Percentiles rank a stretch among this genome's conserved stretches.
Conservation (phyloP, 1,140 invertebrate genomes). For the Arctopsyche grandis region DNA sequence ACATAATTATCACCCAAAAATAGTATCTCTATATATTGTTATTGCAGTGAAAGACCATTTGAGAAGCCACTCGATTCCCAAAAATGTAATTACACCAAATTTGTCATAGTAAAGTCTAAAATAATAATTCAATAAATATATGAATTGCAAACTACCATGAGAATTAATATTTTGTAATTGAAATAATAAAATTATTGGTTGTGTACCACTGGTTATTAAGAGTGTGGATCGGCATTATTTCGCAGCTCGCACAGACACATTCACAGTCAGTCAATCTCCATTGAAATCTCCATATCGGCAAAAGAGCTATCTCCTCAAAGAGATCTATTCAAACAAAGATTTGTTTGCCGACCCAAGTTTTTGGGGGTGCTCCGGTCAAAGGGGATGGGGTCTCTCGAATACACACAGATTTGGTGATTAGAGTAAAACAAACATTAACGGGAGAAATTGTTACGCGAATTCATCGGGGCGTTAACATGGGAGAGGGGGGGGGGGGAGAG, state of each 20-base stretch:
- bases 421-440: slow-evolving; percentile 52
- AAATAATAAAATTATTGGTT: not conserved
- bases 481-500: no score
- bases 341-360: slow-evolving; percentile 50
- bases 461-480: slow-evolving; percentile 4
- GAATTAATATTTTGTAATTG: no score
- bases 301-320: slow-evolving; percentile 54
- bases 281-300: slow-evolving; percentile 52
- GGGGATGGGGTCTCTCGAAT: slow-evolving; percentile 31
- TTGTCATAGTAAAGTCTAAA: no score
- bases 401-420: slow-evolving; percentile 48
- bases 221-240: slow-evolving; percentile 6
- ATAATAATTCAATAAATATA: no score
- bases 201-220: not conserved
- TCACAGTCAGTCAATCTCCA: slow-evolving; percentile 34
- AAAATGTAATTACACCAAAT: no score
- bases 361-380: slow-evolving; percentile 33
- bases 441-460: slow-evolving; percentile 46
- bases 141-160: no score
- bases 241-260: not conserved
- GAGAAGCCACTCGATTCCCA: no score
- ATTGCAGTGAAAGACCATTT: no score
- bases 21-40: no score
- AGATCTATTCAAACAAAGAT: slow-evolving; percentile 54
- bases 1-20: no score